Percentiles rank a stretch among this genome's conserved stretches.
Evolutionary conservation across 2,797 vertebrate species (phyloP).

Genomic region (Propithecus deckenii): DNA sequence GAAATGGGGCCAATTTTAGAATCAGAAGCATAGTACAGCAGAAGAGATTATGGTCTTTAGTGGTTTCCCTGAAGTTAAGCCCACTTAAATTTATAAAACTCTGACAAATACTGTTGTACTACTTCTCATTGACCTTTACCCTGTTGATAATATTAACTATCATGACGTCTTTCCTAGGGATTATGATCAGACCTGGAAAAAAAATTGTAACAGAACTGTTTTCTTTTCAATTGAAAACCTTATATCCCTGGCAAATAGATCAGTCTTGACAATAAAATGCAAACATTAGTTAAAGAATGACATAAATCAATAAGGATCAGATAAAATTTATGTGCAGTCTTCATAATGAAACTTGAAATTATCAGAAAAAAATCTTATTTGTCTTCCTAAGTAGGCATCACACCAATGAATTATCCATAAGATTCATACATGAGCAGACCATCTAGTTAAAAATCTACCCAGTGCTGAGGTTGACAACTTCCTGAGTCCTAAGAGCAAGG

Average conservation of each 20-base stretch:
- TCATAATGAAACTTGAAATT: neutral
- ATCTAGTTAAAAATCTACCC: neutral
- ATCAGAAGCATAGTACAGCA: neutral
- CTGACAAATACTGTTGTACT: neutral
- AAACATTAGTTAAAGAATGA: neutral
- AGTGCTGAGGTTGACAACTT: neutral
- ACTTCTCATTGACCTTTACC: slow-evolving; percentile 14
- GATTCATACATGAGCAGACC: neutral
- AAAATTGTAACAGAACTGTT: neutral
- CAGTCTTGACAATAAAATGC: neutral
- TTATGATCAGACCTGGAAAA: slow-evolving; percentile 32
- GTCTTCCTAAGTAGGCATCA: neutral
- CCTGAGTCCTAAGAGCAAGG: neutral
- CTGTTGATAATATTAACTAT: slow-evolving; percentile 74
- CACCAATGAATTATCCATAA: neutral
- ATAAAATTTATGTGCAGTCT: neutral
- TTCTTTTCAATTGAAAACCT: neutral
- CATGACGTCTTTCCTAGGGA: slow-evolving; percentile 80
- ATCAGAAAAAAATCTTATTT: neutral
- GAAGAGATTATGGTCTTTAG: neutral
- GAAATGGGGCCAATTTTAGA: neutral
- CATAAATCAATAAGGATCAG: neutral
- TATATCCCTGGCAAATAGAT: neutral
- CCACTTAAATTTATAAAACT: neutral
- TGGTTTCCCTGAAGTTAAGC: neutral